Base-by-base conservation (phyloP, 2,113 vertebrate species). In the Nothobranchius furzeri region DNA sequence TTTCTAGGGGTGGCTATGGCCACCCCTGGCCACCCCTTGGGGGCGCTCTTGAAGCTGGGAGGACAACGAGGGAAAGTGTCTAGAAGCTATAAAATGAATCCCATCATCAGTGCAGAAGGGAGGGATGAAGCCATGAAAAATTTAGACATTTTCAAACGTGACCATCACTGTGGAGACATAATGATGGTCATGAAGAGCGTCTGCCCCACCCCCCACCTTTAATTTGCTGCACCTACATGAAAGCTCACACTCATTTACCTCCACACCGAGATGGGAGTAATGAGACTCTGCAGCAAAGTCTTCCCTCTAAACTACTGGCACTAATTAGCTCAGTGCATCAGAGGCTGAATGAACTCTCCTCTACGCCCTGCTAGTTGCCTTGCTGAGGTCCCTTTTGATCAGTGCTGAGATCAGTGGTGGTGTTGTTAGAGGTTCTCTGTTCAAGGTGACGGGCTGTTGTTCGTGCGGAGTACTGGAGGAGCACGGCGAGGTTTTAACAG, bases 71-170 rank as follows among this genome's bases (percentile, higher is more conserved):
- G 24, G 47, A 59, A 43, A 4, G 20, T 4, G 42, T 78, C 76
- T 79, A 82, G 81, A 82, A 76, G 79, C 73, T 61, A 20, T 53
- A 79, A 79, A 80, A 69, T 77, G 50, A 76, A 78, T 78, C 85
- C 86, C 86, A 85, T 78, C 79, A 68, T 51, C 47, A 60, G 73
- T 56, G 66, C 57, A 43, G 54, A 43, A 72, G 82, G 78, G 78
- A 81, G 86, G 84, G 81, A 67, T 73, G 75, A 51, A 78, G 64
- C 70, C 73, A 78, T 90, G 79, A 86, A 85, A 82, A 76, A 89
- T 88, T 64, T 81, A 89, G 81, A 80, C 78, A 30, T 30, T 88
- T 87, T 90, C 76, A 83, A 88, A 88, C 70, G 64, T 81, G 78
- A 69, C 76, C 78, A 51, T 85, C 76, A 71, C 74, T 83, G 81